Evolutionary conservation across 2,888 invertebrate genomes (phyloP), one percentile per base, ranked within the genome.

Genomic region (Eupithecia centaureata): DNA sequence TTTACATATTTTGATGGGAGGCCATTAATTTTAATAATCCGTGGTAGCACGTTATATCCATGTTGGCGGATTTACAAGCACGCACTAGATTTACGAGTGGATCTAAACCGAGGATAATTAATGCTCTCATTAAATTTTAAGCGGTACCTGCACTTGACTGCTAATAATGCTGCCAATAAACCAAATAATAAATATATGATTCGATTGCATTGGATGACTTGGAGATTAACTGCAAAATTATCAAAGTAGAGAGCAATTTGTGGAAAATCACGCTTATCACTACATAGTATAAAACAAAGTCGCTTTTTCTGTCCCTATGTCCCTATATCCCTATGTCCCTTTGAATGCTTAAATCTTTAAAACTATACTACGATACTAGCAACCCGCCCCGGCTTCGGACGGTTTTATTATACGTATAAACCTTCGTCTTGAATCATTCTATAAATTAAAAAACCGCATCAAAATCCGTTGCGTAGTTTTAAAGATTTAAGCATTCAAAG

Each of bases 1-100:
- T 89, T 90, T 86, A 88, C 86, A 88, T 90, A 88, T 89, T 88
- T 84, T 83, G 82, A 86, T 82, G 80, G 78, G 82, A 80, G 77
- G 77, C 79, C 82, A 88, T 88, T 86, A 85, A 88, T 89, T 88
- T 89, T 86, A 88, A 89, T 87, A 87, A 84, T 83, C 78, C 79
- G 67, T 63, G 78, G 78, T 81, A 72, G 77, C 76, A 77, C 72
- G 79, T 76, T 75, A 76, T 76, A 76, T 78, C 77, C 70, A 73
- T 76, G 77, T 79, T 82, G 73, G 77, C 67, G 74, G 76, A 70
- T 75, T 77, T 75, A 77, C 75, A 75, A 72, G 71, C 72, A 56
- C 54, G 67, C 75, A 77, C 67, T 67, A 63, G 72, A 76, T 75
- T 74, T 71, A 76, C 73, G 65, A 63, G 62, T 56, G 28, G 62